Evolutionary conservation across 2,113 vertebrate species (phyloP), one percentile per base, ranked within the genome.

Genomic region (Mirza zaza): DNA sequence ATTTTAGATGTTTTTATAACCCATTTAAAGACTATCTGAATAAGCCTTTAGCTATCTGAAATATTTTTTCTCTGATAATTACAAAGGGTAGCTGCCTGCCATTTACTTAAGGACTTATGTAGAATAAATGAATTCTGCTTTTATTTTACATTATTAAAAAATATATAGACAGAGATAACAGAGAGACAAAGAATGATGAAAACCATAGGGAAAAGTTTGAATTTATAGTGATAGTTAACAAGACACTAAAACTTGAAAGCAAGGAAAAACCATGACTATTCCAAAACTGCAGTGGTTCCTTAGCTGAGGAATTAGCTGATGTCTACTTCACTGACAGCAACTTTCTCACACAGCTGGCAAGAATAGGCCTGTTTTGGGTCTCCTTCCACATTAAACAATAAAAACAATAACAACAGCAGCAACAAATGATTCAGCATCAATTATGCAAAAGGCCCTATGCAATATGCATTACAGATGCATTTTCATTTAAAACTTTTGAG

Each of bases 1-100:
- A 81, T 61, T 89, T 84, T 23, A 81, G 3, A 86, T 42, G 48
- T 50, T 70, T 85, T 95, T 27, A 76, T 65, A 93, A 89, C 32
- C 27, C 45, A 65, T 42, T 73, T 17, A 89, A 73, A 96, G 25
- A 36, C 45, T 15, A 73, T 34, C 4, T 86, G 55, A 92, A 85
- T 32, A 23, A 82, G 52, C 18, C 39, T 91, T 57, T 67, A n/a
- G 20, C 21, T 68, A 87, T 23, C 68, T 57, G 67, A 82, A 82
- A 65, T 90, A 85, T 82, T 87, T 91, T 90, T 82, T 97, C 67
- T 86, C n/a, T 95, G 20, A 85, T 93, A 89, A 73, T 95, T 59
- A 90, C 12, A 13, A 73, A 90, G 52, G 42, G 39, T 90, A 42
- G 20, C 73, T 95, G 13, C 10, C 63, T 84, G 8, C 3, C 57